Base-by-base conservation (phyloP, 2,113 vertebrate genomes). In the Corythornis madagascariensis region DNA sequence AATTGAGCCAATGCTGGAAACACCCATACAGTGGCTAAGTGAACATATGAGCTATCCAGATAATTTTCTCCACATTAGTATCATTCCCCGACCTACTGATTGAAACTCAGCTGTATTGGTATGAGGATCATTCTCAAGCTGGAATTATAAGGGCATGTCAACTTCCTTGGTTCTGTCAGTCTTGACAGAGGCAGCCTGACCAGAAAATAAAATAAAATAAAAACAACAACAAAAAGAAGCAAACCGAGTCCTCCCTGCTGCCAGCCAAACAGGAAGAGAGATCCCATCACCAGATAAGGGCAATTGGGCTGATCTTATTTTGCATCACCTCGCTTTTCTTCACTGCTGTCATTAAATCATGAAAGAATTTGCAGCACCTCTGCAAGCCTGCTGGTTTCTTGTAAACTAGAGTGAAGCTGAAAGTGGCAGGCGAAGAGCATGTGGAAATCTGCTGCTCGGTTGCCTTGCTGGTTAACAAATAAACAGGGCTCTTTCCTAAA, bases 21-120 rank as follows among this genome's bases (percentile, higher is more conserved):
- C 99, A 20, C 99, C 99, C 81, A 56, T 99, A 69, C 99, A 99
- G 95, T 99, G 99, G 99, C 98, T 99, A 90, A 99, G 99, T 6
- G 99, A 99, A 95, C 99, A 99, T 97, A 98, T 99, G 96, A 99
- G 99, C 97, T 98, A 99, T 96, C 99, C 99, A 2, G 99, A 99
- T 98, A 99, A 99, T 97, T 99, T 99, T 96, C 99, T 99, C 87
- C 99, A 99, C 97, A 99, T 99, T 97, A 98, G 99, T 95, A 86
- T 99, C 96, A 93, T 98, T 97, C 99, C 98, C 11, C 96, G 96
- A 18, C 98, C 98, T 52, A 98, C 97, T 57, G 99, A 99, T 94
- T 99, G 98, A 99, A 95, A 92, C 60, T 93, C 89, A 18, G 56
- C 77, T 63, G 3, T 72, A 11, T 28, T 78, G 67, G 24, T 72